A percentile compares a stretch with the other conserved stretches of the same genome.
Evolutionary conservation across 1,140 invertebrate species (phyloP).

Genomic region (Saxidomus purpurata): DNA sequence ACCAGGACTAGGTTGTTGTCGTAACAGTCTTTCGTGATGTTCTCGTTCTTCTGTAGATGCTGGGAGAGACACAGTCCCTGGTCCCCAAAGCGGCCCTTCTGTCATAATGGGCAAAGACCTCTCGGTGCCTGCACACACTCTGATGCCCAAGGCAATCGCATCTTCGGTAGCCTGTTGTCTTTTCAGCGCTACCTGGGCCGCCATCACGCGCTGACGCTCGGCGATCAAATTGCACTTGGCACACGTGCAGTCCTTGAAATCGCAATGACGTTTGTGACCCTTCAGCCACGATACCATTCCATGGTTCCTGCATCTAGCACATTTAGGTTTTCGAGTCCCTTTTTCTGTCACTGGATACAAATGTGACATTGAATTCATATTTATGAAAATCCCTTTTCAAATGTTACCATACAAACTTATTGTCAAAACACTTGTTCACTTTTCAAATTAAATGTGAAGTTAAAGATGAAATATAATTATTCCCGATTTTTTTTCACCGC

Average conservation of each 20-base stretch:
- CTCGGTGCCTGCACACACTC: constrained; percentile 94
- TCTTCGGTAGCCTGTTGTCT: constrained; percentile 99
- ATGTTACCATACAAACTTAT: too few species aligned
- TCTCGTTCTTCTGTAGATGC: constrained; percentile 32
- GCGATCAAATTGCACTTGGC: constrained; percentile 94
- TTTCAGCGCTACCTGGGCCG: constrained; percentile 96
- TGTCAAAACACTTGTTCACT: background rate
- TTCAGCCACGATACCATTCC: constrained; percentile 93
- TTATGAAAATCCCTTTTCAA: constrained; percentile 12
- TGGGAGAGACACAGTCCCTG: constrained; percentile 82
- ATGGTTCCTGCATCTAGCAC: constrained; percentile 92
- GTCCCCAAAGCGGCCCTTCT: constrained; percentile 95
- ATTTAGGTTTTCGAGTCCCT: constrained; percentile 87
- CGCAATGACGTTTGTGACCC: constrained; percentile 96
- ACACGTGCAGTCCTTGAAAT: constrained; percentile 93
- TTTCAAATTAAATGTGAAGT: background rate
- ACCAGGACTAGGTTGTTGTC: constrained; percentile 34
- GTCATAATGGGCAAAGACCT: constrained; percentile 93
- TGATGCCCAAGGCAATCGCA: constrained; percentile 96
- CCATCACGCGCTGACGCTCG: constrained; percentile 86
- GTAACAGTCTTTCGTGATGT: constrained; percentile 17
- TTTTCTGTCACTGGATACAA: constrained; percentile 85
- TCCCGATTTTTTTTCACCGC: background rate
- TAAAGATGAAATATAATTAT: too few species aligned
- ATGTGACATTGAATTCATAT: constrained; percentile 80